Evolutionary conservation across 2,888 invertebrate species (phyloP), one percentile per base, ranked within the genome.

Genomic region (Volucella inanis): DNA sequence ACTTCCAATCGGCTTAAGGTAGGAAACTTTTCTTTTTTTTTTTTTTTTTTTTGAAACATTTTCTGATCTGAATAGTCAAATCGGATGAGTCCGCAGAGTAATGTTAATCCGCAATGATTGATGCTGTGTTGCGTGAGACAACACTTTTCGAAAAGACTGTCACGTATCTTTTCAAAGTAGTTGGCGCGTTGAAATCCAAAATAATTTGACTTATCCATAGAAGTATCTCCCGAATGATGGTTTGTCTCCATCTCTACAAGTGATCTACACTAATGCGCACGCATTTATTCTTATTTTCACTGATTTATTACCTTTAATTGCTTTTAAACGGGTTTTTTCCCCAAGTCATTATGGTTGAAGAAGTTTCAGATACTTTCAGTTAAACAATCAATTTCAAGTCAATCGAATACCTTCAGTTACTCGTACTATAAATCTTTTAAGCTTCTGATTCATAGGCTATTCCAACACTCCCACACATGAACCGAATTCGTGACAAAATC

Each of bases 71-170:
- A 14, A 31, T 22, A 62, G 31, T 49, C 50, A 52, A 68, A 76
- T 68, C 61, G 61, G 68, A 67, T 76, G 67, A 59, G 22, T 57
- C 54, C 12, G 31, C 22, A 43, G 47, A 55, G 49, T n/a, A 68
- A 77, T 61, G 79, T 64, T 84, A 84, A 84, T 75, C 83, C 83
- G 47, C 79, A 84, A 75, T 84, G 83, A 84, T 84, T 75, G 83
- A 84, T 84, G 83, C 47, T 47, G 12, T n/a, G 14, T 47, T 45
- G 22, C 54, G 43, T 39, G 41, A 62, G 70, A 59, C 79, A 84
- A 79, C 83, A 65, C 82, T 72, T 22, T 67, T 77, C 52, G 31
- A 65, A 47, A 55, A 68, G 49, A 70, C 70, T 84, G 83, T 84
- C 83, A 84, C 83, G 83, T 84, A 83, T 31, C 11, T 43, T 41